Evolutionary conservation across 2,797 vertebrate genomes (phyloP).

Genomic region (Fistularia tabacaria): DNA sequence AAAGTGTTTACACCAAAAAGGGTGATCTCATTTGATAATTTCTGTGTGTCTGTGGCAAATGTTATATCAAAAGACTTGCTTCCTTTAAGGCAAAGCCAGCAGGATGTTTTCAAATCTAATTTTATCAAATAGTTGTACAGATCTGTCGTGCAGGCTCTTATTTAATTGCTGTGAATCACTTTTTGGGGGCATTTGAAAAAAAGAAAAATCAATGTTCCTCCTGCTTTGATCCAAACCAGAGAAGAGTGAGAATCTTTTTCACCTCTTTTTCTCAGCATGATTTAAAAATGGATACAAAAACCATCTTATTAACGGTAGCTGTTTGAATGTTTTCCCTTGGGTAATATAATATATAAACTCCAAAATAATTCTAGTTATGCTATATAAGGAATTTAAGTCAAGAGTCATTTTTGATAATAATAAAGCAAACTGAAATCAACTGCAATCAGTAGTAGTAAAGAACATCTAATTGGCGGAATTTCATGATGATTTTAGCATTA

Average conservation of each 20-base stretch:
- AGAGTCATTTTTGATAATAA: no score
- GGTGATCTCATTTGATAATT: conserved; percentile 52
- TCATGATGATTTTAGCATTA: no score
- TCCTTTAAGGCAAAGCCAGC: conserved; percentile 49
- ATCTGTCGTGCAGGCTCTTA: conserved; percentile 38
- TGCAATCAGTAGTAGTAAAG: no score
- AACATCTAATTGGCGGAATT: no score
- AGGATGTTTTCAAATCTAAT: conserved; percentile 45
- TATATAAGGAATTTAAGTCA: no score
- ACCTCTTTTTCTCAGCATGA: conserved; percentile 10
- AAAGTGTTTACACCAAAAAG: conserved; percentile 57
- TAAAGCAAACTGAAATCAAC: no score
- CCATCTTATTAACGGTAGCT: no score
- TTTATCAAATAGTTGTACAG: conserved; percentile 63
- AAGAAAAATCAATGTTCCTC: conserved; percentile 53
- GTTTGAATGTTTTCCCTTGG: no score
- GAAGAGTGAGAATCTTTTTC: conserved; percentile 28
- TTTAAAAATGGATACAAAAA: conserved; percentile 2
- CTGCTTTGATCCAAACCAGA: conserved; percentile 19
- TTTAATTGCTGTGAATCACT: conserved; percentile 62
- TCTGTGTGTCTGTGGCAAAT: conserved; percentile 53
- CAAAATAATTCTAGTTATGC: no score
- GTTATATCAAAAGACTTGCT: conserved; percentile 51
- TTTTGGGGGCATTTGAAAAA: conserved; percentile 48
- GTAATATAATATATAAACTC: no score